These are phyloP conservation scores for Diplodus sargus DNA, from an alignment of 2,797 vertebrate species.

Conservation along the genomic window DNA sequence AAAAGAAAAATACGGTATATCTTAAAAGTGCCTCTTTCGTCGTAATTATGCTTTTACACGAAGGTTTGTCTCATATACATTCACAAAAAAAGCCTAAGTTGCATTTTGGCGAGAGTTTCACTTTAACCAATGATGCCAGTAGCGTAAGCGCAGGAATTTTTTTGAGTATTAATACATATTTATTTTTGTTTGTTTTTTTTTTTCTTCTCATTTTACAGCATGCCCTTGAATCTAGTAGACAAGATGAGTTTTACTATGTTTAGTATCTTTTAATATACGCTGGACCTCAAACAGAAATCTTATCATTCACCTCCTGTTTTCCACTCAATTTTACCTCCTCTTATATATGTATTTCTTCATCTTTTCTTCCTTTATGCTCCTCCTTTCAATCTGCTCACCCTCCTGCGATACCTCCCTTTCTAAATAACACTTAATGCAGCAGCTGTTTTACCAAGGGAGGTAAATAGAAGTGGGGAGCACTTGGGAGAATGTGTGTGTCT, in stretches of 20 bases:
- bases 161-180: too few species aligned
- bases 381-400: background rate
- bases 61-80: too few species aligned
- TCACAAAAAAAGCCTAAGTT: too few species aligned
- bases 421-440: conserved; percentile 37
- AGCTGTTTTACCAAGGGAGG: conserved; percentile 33
- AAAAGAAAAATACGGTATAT: too few species aligned
- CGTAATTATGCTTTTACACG: too few species aligned
- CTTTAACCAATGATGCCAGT: too few species aligned
- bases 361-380: background rate
- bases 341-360: background rate
- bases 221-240: background rate
- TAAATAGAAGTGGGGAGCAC: conserved; percentile 26
- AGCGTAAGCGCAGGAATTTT: too few species aligned
- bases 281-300: background rate
- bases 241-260: background rate
- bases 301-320: background rate
- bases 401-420: conserved; percentile 5
- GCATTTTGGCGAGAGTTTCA: too few species aligned
- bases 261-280: background rate
- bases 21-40: too few species aligned
- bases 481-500: conserved; percentile 11
- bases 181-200: too few species aligned
- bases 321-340: background rate
- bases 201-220: background rate